A percentile compares a stretch with the other conserved stretches of the same genome.
Conservation (phyloP, 1,140 invertebrate genomes). For the Coptotermes formosanus region DNA sequence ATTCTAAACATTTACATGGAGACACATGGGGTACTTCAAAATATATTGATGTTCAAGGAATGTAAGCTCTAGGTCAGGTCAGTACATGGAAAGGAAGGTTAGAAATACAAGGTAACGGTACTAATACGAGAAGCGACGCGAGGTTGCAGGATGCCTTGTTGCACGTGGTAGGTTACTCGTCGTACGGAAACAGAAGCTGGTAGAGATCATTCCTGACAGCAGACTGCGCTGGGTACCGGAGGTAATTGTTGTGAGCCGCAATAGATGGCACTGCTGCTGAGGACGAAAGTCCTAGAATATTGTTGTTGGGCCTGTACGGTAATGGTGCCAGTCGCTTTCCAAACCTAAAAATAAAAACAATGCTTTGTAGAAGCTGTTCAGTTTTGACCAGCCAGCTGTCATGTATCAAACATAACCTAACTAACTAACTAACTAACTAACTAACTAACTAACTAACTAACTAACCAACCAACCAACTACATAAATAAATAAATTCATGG, state of each 20-base stretch:
- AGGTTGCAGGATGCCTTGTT: background rate
- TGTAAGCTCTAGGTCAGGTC: background rate
- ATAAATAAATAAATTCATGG: too few relatives aligned
- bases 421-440: too few relatives aligned
- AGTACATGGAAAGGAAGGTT: background rate
- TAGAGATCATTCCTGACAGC: slow-evolving; percentile 10
- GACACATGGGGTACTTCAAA: too few relatives aligned
- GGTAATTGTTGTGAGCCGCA: background rate
- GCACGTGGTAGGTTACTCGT: background rate
- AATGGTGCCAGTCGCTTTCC: slow-evolving; percentile 9
- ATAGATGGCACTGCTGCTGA: background rate
- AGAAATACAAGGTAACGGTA: background rate
- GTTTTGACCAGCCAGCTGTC: too few relatives aligned
- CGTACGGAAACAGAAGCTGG: background rate
- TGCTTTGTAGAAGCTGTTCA: too few relatives aligned
- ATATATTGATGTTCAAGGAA: background rate
- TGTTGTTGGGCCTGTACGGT: background rate
- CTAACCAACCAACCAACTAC: too few relatives aligned
- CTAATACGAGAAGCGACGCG: background rate
- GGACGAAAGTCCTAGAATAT: background rate
- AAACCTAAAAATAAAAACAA: background rate
- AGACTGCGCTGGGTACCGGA: background rate
- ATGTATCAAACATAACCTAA: too few relatives aligned
- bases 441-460: too few relatives aligned
- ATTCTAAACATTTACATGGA: too few relatives aligned